These are phyloP conservation scores for Zaprionus kolodkinae DNA, from an alignment of 1,140 invertebrate genomes.

Conservation along the genomic window DNA sequence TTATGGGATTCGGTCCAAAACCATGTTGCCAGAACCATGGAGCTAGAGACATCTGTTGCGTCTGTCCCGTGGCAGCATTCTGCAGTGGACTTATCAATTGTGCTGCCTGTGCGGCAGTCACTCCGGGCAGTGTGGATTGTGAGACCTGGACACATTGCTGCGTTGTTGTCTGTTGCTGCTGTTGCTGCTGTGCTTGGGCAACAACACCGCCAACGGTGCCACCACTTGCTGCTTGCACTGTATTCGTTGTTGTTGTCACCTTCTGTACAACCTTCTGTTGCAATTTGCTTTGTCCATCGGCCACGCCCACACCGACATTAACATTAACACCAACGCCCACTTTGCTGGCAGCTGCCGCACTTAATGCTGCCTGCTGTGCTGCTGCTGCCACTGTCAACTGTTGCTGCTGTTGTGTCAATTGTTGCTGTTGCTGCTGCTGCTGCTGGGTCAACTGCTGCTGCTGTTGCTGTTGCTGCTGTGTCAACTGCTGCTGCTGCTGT, in stretches of 20 bases:
- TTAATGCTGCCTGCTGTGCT: constrained; percentile 46
- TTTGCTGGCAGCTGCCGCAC: constrained; percentile 51
- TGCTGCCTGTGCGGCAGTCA: constrained; percentile 85
- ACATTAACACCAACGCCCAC: constrained; percentile 45
- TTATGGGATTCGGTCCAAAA: constrained; percentile 92
- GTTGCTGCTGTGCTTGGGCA: constrained; percentile 58
- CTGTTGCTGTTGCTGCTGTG: constrained; percentile 63
- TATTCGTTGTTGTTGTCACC: constrained; percentile 84
- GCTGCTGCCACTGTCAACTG: constrained; percentile 47
- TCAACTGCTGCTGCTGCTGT: constrained; percentile 46
- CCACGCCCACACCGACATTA: constrained; percentile 26
- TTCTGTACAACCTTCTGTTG: constrained; percentile 87
- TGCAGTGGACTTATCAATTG: constrained; percentile 88
- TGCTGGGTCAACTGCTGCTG: constrained; percentile 45
- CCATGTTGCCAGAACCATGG: constrained; percentile 88
- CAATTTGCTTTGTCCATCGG: constrained; percentile 80
- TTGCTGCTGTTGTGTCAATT: constrained; percentile 54
- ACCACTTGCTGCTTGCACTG: constrained; percentile 68
- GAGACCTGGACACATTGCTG: constrained; percentile 88
- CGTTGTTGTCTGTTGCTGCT: constrained; percentile 84
- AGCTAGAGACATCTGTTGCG: constrained; percentile 86
- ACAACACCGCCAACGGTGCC: constrained; percentile 39
- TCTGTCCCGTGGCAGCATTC: constrained; percentile 86
- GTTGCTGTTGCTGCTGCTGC: constrained; percentile 64
- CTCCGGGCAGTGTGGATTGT: constrained; percentile 86